A percentile compares a stretch with the other conserved stretches of the same genome.
phyloP scores from a whole-genome alignment of 2,888 invertebrate species.

The Phorcus lineatus region DNA sequence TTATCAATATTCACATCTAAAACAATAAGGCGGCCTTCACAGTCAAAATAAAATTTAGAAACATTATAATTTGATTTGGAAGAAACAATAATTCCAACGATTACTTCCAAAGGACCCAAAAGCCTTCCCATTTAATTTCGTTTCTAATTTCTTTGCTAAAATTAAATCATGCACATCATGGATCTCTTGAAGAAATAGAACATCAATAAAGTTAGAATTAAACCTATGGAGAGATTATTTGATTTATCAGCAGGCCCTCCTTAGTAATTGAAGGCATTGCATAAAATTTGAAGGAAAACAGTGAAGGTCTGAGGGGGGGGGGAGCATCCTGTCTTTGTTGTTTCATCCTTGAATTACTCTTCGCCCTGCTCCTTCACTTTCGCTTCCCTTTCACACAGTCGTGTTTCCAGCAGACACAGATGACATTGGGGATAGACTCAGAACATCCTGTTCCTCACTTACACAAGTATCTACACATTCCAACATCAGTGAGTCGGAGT shows the following conservation, averaged over 20 bases:
- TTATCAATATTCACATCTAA: neutral
- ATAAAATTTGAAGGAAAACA: too few relatives aligned
- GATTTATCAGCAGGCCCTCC: neutral
- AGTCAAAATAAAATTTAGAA: neutral
- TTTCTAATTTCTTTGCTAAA: neutral
- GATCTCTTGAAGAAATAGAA: slow-evolving; percentile 12
- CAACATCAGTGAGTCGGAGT: too few relatives aligned
- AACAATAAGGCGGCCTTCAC: neutral
- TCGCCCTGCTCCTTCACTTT: too few relatives aligned
- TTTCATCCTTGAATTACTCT: too few relatives aligned
- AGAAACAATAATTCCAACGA: neutral
- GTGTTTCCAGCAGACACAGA: too few relatives aligned
- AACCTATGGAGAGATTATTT: slow-evolving; percentile 34
- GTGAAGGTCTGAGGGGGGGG: too few relatives aligned
- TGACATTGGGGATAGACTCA: too few relatives aligned
- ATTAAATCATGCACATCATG: neutral
- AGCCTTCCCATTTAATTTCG: neutral
- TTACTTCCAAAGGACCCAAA: slow-evolving; percentile 8
- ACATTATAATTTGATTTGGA: neutral
- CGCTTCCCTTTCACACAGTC: too few relatives aligned
- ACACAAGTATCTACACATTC: too few relatives aligned
- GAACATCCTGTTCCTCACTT: too few relatives aligned
- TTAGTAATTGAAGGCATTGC: too few relatives aligned
- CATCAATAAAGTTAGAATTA: slow-evolving; percentile 28
- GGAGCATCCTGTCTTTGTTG: too few relatives aligned